Evolutionary conservation across 2,888 invertebrate genomes (phyloP), one percentile per base, ranked within the genome.

Genomic region (Augiades crinisus): DNA sequence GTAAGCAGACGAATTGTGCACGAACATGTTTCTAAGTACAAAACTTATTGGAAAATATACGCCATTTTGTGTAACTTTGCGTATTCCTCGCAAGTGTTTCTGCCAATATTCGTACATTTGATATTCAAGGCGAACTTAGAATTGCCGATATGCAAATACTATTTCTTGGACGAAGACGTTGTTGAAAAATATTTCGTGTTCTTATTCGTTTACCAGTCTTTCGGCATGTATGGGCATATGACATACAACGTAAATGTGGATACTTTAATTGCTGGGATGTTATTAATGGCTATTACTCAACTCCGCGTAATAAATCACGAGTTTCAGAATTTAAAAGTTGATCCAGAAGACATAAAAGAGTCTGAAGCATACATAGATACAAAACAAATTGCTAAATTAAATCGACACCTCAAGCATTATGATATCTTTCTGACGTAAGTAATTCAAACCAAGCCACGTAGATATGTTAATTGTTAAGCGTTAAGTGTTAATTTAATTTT

Each of bases 201-300:
- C 47, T 77, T 64, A 65, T 81, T 64, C 21, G 36, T 78, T 19
- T 87, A 83, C 53, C 84, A 85, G 58, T 64, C 75, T 1, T 34
- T 75, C 10, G 79, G 81, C 0, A 77, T 84, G 56, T 84, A 75
- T 43, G 74, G 69, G 0, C 83, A 86, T 47, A 80, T 86, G 86
- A 71, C 65, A 44, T 84, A 78, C 46, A 82, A 82, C 51, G 63
- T 77, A 0, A 77, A 70, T 30, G 62, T 75, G 2, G 86, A 86
- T 62, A 60, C 77, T 0, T 72, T 86, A 43, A 72, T 77, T 7
- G 67, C 72, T 50, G 86, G 87, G 0, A 49, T 85, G 5, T 56
- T 86, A 14, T 24, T 70, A 0, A 63, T 74, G 54, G 70, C 73
- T n/a, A 65, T 81, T 43, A 63, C 56, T 3, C 84, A 85, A 47